Evolutionary conservation across 1,140 invertebrate genomes (phyloP), one percentile per base, ranked within the genome.

Genomic region (Diachasmimorpha longicaudata): DNA sequence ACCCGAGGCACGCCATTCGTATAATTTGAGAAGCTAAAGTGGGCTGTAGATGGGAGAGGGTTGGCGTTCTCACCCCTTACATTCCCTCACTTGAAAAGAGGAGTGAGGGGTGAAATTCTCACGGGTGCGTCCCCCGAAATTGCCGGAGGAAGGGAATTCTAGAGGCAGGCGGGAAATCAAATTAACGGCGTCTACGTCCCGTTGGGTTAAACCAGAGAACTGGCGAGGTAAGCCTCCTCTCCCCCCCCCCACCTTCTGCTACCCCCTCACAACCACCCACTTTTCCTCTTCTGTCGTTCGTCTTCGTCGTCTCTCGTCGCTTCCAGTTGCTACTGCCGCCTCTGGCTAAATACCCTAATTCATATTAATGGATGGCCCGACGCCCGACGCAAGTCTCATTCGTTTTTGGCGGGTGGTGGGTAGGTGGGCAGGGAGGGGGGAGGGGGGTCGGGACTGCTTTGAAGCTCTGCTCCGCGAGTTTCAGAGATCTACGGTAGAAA

Each of bases 271-370:
- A 19, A 16, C 36, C 8, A 36, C 69, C 23, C 39, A 70, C 36
- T 19, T 55, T 11, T 72, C n/a, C 48, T 68, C 39, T 36, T 67
- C 46, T 58, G 14, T 71, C 21, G n/a, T 36, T 37, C 31, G 16
- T 37, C 25, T 77, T 63, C 52, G 52, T 72, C 55, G 42, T 23
- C 25, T 44, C 71, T 76, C 72, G 67, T 71, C 44, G 31, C 76
- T 39, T 74, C 48, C 74, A 55, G 67, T 63, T 63, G 74, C 72
- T 67, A 73, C 75, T 75, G 69, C 76, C 76, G 69, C 70, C 48
- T 75, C 73, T 55, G 83, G 83, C 82, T 85, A 86, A 85, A 85
- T 85, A 85, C 81, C 82, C 81, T 85, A 85, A 86, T 85, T 85
- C 81, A 82, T 85, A 84, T 84, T 84, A 85, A 86, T 84, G 84